Base-by-base conservation (phyloP, 2,888 invertebrate genomes). In the Eupithecia dodoneata region DNA sequence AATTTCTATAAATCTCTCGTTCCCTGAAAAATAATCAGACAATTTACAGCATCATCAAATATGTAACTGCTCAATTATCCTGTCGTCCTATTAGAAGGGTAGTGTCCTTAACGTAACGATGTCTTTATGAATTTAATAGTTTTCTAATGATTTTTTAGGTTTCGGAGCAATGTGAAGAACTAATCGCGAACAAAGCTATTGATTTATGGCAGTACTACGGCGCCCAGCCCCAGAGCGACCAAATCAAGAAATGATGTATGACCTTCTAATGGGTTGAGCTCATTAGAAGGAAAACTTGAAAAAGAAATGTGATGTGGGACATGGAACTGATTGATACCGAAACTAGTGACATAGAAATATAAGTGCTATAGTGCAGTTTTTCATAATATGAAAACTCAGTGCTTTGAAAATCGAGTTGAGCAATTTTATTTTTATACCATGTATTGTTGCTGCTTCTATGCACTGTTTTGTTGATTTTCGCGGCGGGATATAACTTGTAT, bases 191-290 rank as follows among this genome's bases (percentile, higher is more conserved):
- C 87, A 98, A 98, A 92, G 97, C 98, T 1, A 97, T 98, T 7
- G 98, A 98, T 85, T 95, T 97, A 83, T 98, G 98, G 97, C 98
- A 98, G 87, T 97, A 97, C 87, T 97, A 97, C 89, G 98, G 98
- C 76, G 97, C 94, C 3, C 94, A 93, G 76, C 94, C 95, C 0
- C 95, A 94, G 78, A 93, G 86, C 74, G 95, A 95, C 75, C 92
- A 90, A 73, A 85, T 94, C 3, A 95, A 95, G 86, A 95, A 94
- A 94, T 95, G 95, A 95, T 94, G 94, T 88, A 94, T 94, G 94
- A 94, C 94, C 92, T 94, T 94, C 94, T 94, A 94, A 94, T 94
- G 94, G 85, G 93, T 82, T 76, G 41, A 78, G 65, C 93, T 91
- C 94, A 94, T 94, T 94, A 94, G 94, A 94, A 94, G 92, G 87